Conservation (phyloP, 2,797 vertebrate genomes). For the Benthosema pterotum region DNA sequence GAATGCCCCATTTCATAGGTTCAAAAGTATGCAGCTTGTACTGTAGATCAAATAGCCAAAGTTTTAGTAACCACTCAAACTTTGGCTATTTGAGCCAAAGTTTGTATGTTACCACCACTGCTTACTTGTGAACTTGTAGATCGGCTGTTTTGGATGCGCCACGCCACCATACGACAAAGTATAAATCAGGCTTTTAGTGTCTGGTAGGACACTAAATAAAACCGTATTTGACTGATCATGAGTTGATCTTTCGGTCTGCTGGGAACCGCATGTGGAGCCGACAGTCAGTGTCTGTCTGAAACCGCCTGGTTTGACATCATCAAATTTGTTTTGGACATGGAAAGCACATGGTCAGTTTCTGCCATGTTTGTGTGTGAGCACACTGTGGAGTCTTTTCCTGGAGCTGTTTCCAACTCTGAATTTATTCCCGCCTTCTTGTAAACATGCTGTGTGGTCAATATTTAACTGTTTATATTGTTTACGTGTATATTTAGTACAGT, state of each 20-base stretch:
- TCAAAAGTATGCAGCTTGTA: too few species aligned
- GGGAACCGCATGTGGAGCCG: conserved; percentile 3
- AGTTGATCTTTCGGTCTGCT: conserved; percentile 10
- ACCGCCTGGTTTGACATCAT: conserved; percentile 23
- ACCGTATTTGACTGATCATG: too few species aligned
- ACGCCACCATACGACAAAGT: too few species aligned
- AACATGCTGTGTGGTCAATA: not conserved
- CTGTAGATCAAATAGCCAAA: too few species aligned
- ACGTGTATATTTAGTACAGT: not conserved
- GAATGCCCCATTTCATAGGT: too few species aligned
- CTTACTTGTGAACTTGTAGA: too few species aligned
- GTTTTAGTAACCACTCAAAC: too few species aligned
- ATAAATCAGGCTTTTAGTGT: too few species aligned
- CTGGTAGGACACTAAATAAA: too few species aligned
- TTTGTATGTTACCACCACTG: too few species aligned
- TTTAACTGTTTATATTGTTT: not conserved
- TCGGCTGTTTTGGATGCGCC: too few species aligned
- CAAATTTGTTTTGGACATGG: conserved; percentile 39
- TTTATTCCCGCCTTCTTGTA: not conserved
- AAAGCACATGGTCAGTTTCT: not conserved
- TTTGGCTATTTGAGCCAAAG: too few species aligned
- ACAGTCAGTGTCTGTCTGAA: conserved; percentile 10
- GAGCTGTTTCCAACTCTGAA: conserved; percentile 3
- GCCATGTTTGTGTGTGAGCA: conserved; percentile 17
- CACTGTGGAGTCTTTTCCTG: not conserved